Base-by-base conservation (phyloP, 2,888 invertebrate genomes). In the Sarcophaga carnaria region DNA sequence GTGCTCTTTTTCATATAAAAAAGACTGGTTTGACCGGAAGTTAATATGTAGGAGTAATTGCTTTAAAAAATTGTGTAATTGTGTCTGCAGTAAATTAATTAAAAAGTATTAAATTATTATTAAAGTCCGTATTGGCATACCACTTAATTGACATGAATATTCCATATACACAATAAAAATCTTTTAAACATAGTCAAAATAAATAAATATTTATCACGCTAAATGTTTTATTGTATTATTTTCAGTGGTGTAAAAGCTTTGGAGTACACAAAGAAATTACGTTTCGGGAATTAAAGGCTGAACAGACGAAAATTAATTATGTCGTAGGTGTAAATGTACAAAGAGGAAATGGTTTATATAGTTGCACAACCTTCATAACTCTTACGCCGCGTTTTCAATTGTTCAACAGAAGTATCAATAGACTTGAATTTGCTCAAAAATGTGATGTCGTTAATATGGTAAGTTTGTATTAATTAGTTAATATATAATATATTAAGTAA, bases 371-470 rank as follows among this genome's bases (percentile, higher is more conserved):
- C 92, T 97, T 99, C 90, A 97, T 99, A 54, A 98, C 98, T 6
- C 95, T 99, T 90, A 97, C 98, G 20, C 98, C 99, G 60, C 95
- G 98, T 89, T 99, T 97, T 94, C 97, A 98, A 93, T 94, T 99
- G 83, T 97, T 98, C 94, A 99, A 99, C 94, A 96, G 97, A 92
- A 98, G 96, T 86, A 94, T 95, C 20, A 95, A 95, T 90, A 96
- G 96, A 77, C 94, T 99, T 90, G 96, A 97, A 91, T 97, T 99
- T 92, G 96, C 98, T 77, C 99, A 99, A 94, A 95, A 96, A 91
- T 97, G 97, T 93, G 96, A 96, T 90, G 96, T 97, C 8, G 95
- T 96, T 37, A 96, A 96, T 62, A 94, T 96, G 88, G 96, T 96
- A 91, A 94, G 95, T 94, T 54, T 54, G 12, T 5, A 54, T 54